A percentile compares a stretch with the other conserved stretches of the same genome.
Evolutionary conservation across 2,888 invertebrate genomes (phyloP).

Genomic region (Ectemnius lituratus): DNA sequence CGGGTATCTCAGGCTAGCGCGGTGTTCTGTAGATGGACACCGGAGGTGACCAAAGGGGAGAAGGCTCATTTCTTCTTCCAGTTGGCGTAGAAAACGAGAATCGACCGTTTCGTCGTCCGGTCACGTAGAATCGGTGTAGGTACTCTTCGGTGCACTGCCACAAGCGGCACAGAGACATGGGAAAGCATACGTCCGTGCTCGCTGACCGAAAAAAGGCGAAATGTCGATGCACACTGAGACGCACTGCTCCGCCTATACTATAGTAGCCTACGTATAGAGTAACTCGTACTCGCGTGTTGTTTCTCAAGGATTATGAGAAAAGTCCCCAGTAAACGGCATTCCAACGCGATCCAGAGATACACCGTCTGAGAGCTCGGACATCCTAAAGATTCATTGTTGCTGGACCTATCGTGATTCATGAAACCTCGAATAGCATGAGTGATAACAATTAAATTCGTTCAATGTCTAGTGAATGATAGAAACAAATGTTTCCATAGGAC

Average conservation of each 20-base stretch:
- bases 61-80: constrained; percentile 22
- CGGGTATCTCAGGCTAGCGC: background rate
- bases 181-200: constrained; percentile 16
- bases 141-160: constrained; percentile 15
- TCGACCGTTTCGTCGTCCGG: constrained; percentile 58
- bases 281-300: background rate
- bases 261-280: background rate
- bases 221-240: constrained; percentile 26
- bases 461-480: no score
- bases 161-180: constrained; percentile 31
- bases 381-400: no score
- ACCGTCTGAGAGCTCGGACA: no score
- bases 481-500: no score
- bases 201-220: constrained; percentile 20
- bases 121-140: constrained; percentile 63
- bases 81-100: constrained; percentile 24
- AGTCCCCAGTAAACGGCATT: background rate
- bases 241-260: background rate
- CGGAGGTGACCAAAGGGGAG: constrained; percentile 11
- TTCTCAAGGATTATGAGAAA: constrained; percentile 8
- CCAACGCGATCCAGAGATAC: no score
- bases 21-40: constrained; percentile 16
- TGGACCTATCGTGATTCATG: no score
- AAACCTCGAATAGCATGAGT: no score
- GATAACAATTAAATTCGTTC: no score